A percentile compares a stretch with the other conserved stretches of the same genome.
Conservation (phyloP, 2,797 vertebrate genomes). For the Ctenopoma kingsleyae region DNA sequence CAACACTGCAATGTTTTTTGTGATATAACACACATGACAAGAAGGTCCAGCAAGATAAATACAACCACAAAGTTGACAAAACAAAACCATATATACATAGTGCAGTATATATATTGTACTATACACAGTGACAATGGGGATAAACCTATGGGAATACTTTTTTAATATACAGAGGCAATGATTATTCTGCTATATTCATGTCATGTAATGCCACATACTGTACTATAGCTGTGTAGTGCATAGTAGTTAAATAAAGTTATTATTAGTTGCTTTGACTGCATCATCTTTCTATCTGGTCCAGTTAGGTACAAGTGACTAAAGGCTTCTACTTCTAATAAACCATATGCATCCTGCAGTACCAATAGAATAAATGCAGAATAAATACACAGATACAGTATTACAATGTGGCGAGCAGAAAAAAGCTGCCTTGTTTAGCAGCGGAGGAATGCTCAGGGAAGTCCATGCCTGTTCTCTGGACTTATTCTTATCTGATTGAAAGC, state of each 20-base stretch:
- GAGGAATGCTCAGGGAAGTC: slow-evolving; percentile 72
- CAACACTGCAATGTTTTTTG: background rate
- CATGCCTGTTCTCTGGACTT: slow-evolving; percentile 64
- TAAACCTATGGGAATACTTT: background rate
- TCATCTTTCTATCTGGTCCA: slow-evolving; percentile 62
- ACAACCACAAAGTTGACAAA: background rate
- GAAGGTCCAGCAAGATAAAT: background rate
- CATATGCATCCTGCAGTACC: slow-evolving; percentile 38
- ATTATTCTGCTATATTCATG: background rate
- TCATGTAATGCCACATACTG: background rate
- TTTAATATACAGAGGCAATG: background rate
- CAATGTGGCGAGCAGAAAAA: slow-evolving; percentile 60
- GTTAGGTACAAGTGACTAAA: slow-evolving; percentile 58
- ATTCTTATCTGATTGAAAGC: slow-evolving; percentile 78
- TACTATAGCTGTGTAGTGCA: slow-evolving; percentile 12
- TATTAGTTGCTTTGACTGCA: slow-evolving; percentile 50
- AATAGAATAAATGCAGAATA: slow-evolving; percentile 32
- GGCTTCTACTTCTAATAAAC: slow-evolving; percentile 55
- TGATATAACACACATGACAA: background rate
- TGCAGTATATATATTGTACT: too few species aligned
- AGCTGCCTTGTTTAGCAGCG: slow-evolving; percentile 63
- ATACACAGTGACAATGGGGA: background rate
- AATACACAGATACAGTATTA: slow-evolving; percentile 38
- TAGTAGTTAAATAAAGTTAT: slow-evolving; percentile 24
- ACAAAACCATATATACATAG: too few species aligned